Evolutionary conservation across 2,888 invertebrate species (phyloP).

Genomic region (Nomada fabriciana): DNA sequence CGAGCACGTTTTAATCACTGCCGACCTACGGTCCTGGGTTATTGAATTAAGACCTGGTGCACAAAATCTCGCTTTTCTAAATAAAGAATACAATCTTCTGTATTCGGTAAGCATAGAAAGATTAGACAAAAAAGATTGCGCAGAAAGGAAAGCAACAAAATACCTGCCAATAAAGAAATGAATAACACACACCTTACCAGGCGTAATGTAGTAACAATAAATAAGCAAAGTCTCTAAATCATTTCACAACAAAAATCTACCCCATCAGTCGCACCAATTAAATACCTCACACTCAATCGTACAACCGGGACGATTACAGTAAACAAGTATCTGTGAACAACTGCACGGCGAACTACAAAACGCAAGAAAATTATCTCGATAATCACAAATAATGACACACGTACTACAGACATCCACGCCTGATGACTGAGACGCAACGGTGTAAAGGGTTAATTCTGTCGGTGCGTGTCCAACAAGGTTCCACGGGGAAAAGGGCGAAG

Average conservation of each 20-base stretch:
- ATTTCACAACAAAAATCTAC: neutral
- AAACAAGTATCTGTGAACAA: neutral
- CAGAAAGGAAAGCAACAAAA: too few relatives aligned
- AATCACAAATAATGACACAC: neutral
- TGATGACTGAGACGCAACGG: neutral
- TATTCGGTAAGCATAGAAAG: too few relatives aligned
- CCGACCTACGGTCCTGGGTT: too few relatives aligned
- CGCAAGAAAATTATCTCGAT: neutral
- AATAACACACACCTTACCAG: too few relatives aligned
- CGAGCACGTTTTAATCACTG: neutral
- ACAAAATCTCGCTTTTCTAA: too few relatives aligned
- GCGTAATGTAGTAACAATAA: too few relatives aligned
- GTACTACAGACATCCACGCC: neutral
- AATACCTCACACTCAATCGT: neutral
- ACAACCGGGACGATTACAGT: neutral
- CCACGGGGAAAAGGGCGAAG: conserved; percentile 34
- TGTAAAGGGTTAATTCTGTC: conserved; percentile 41
- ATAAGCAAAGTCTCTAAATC: too few relatives aligned
- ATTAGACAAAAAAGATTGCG: too few relatives aligned
- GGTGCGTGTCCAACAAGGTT: conserved; percentile 36
- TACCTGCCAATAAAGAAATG: too few relatives aligned
- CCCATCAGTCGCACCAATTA: neutral
- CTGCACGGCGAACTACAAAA: neutral
- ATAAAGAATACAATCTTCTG: too few relatives aligned
- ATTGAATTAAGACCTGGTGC: too few relatives aligned